These are phyloP conservation scores for Cerastis leucographa DNA, from an alignment of 2,888 invertebrate genomes.

Conservation along the genomic window DNA sequence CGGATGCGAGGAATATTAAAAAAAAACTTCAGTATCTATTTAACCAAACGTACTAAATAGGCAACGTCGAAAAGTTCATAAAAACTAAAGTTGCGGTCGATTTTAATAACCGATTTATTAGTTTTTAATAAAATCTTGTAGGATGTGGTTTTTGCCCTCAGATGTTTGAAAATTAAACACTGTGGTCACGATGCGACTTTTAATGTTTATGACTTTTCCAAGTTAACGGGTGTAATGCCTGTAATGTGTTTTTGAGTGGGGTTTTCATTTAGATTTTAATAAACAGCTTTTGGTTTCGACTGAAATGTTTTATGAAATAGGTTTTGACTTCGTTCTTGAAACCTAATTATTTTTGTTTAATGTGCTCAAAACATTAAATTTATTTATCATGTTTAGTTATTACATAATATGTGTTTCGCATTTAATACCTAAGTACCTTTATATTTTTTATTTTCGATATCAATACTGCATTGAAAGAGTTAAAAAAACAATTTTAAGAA, in stretches of 20 bases:
- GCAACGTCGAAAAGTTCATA: slow-evolving; percentile 76
- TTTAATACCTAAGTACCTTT: neutral
- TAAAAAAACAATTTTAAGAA: too few species aligned
- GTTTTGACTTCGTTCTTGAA: slow-evolving; percentile 18
- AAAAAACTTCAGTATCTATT: slow-evolving; percentile 79
- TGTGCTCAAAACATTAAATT: neutral
- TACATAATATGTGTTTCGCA: neutral
- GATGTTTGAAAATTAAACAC: slow-evolving; percentile 76
- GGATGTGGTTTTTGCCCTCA: slow-evolving; percentile 85
- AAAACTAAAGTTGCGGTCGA: slow-evolving; percentile 79
- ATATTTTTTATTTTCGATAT: neutral
- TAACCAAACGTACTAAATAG: slow-evolving; percentile 84
- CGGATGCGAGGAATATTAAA: slow-evolving; percentile 88
- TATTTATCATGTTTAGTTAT: neutral
- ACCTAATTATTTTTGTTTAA: slow-evolving; percentile 34
- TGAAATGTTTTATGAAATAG: slow-evolving; percentile 14
- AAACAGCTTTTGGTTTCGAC: slow-evolving; percentile 41
- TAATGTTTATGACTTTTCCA: slow-evolving; percentile 72
- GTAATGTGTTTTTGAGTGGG: slow-evolving; percentile 67
- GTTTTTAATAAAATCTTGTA: slow-evolving; percentile 80
- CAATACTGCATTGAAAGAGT: neutral
- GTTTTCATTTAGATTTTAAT: slow-evolving; percentile 56
- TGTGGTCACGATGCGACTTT: slow-evolving; percentile 75
- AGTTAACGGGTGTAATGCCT: slow-evolving; percentile 67
- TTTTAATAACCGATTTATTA: slow-evolving; percentile 83